Evolutionary conservation across 1,140 invertebrate species (phyloP).

Genomic region (Euura lappo): DNA sequence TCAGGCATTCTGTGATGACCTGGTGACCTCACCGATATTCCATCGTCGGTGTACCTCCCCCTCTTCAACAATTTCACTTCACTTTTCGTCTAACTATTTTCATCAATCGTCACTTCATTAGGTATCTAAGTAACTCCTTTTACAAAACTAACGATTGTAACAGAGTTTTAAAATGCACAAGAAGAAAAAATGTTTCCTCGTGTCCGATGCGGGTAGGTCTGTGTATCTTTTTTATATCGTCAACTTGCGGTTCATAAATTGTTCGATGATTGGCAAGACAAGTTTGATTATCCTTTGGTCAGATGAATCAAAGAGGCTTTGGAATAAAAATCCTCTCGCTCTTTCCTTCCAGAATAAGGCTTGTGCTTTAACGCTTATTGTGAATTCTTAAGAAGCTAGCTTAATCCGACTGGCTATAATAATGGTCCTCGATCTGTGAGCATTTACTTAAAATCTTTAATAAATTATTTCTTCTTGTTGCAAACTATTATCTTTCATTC

Average conservation of each 20-base stretch:
- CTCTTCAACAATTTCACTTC: constrained; percentile 20
- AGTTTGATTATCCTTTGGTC: not conserved
- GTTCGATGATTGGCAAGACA: not conserved
- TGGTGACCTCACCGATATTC: constrained; percentile 59
- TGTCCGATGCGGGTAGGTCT: not conserved
- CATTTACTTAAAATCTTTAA: not conserved
- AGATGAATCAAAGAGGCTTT: not conserved
- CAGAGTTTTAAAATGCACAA: not conserved
- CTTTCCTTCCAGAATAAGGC: not conserved
- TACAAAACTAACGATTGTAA: not conserved
- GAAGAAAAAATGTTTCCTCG: not conserved
- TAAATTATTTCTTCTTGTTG: not conserved
- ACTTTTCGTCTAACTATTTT: constrained; percentile 14
- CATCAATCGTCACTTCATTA: constrained; percentile 3
- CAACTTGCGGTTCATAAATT: not conserved
- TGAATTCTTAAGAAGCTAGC: not conserved
- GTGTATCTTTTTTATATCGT: not conserved
- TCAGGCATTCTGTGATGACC: constrained; percentile 62
- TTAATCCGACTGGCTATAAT: constrained; percentile 5
- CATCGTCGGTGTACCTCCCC: constrained; percentile 45
- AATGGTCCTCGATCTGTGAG: constrained; percentile 4
- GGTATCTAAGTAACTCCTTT: not conserved
- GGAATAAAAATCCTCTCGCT: not conserved
- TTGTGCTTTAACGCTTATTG: not conserved
- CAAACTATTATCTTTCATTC: not conserved